Evolutionary conservation across 53 echinoderm and acorn worm genomes (phyloP).

Genomic region (Astropecten irregularis): DNA sequence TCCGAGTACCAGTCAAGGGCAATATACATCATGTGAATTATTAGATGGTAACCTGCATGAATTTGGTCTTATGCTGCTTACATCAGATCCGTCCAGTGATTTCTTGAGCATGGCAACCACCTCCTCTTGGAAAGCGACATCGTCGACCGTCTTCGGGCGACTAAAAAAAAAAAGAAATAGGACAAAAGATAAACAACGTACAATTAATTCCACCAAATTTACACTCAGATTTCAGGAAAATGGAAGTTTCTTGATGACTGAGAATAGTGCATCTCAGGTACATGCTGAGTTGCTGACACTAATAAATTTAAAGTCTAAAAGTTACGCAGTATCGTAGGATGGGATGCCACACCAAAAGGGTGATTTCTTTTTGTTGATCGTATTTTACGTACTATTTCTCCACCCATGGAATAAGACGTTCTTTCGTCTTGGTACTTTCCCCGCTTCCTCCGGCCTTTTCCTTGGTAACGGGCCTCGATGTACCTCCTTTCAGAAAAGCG

Average conservation of each 20-base stretch:
- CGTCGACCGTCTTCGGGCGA: constrained; percentile 91
- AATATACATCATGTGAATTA: no score
- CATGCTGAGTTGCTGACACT: not conserved
- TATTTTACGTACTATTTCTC: constrained; percentile 86
- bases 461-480: constrained; percentile 48
- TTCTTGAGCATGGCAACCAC: constrained; percentile 95
- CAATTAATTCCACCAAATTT: not conserved
- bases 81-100: constrained; percentile 92
- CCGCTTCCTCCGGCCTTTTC: constrained; percentile 55
- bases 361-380: not conserved
- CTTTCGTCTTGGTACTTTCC: constrained; percentile 45
- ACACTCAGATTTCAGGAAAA: not conserved
- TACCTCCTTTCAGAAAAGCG: constrained; percentile 89
- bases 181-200: not conserved
- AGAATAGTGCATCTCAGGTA: no score
- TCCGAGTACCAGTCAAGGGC: no score
- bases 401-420: constrained; percentile 80
- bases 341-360: not conserved
- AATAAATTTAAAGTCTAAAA: not conserved
- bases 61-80: constrained; percentile 55
- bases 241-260: not conserved
- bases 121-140: constrained; percentile 93
- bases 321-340: not conserved
- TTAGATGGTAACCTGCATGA: no score
- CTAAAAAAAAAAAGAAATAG: constrained; percentile 48